A percentile compares a stretch with the other conserved stretches of the same genome.
These are phyloP conservation scores for Hemichromis elongatus DNA, from an alignment of 2,113 vertebrate genomes.

Conservation along the genomic window DNA sequence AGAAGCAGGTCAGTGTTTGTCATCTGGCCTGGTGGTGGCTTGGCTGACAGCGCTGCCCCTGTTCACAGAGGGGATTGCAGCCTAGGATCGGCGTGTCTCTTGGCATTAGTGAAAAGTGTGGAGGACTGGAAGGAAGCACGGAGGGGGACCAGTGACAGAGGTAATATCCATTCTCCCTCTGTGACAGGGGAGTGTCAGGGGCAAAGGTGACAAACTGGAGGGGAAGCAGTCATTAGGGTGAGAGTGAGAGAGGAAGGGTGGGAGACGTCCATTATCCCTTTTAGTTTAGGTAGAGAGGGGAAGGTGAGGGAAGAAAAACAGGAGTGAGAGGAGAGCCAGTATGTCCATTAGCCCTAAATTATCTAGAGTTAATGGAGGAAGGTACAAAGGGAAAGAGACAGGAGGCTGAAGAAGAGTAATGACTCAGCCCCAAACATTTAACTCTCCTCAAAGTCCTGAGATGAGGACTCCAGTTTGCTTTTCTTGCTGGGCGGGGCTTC, in stretches of 20 bases:
- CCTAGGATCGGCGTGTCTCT: slow-evolving; percentile 47
- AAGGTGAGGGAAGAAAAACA: background rate
- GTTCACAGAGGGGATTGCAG: slow-evolving; percentile 15
- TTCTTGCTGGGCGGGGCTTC: slow-evolving; percentile 91
- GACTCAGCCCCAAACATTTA: slow-evolving; percentile 69
- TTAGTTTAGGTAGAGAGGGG: background rate
- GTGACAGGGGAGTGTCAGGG: slow-evolving; percentile 44
- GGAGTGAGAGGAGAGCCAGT: slow-evolving; percentile 13
- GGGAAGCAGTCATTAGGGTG: background rate
- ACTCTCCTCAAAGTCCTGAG: slow-evolving; percentile 88
- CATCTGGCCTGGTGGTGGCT: slow-evolving; percentile 35
- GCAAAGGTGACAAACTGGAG: background rate
- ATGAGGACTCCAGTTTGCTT: slow-evolving; percentile 88
- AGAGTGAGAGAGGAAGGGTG: background rate
- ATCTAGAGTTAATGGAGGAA: slow-evolving; percentile 55
- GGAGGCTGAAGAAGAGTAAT: slow-evolving; percentile 5
- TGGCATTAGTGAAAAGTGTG: slow-evolving; percentile 60
- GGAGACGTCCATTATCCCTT: slow-evolving; percentile 45
- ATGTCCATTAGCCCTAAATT: slow-evolving; percentile 59
- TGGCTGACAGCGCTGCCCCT: slow-evolving; percentile 16
- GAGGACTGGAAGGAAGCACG: slow-evolving; percentile 58
- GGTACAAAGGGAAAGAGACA: background rate
- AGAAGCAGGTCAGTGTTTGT: slow-evolving; percentile 62
- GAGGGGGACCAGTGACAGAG: slow-evolving; percentile 55
- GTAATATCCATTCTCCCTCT: slow-evolving; percentile 63